phyloP scores from a whole-genome alignment of 2,797 vertebrate genomes.

The Sebastes steindachneri region DNA sequence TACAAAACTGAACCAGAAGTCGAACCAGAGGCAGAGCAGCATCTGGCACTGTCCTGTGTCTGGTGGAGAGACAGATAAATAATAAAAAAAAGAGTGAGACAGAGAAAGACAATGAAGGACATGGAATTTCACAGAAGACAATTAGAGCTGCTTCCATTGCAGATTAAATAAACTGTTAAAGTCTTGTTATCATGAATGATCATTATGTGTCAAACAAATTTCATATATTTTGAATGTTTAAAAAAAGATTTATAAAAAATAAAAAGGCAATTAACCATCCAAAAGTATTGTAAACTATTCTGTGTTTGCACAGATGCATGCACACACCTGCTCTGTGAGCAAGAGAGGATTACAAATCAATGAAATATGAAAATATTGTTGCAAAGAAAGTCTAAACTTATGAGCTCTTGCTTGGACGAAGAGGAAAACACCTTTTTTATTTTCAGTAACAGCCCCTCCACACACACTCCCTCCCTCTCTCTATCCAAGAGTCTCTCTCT shows the following conservation, averaged over 20 bases:
- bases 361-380: constrained; percentile 1
- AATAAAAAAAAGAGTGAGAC: not conserved
- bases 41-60: constrained; percentile 68
- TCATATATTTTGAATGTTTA: not conserved
- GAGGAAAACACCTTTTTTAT: constrained; percentile 38
- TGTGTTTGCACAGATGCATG: not conserved
- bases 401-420: constrained; percentile 12
- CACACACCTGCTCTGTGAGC: constrained; percentile 42
- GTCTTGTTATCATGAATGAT: not conserved
- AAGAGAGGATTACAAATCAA: not conserved
- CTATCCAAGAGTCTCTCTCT: not conserved
- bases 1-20: constrained; percentile 77
- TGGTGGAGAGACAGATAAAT: constrained; percentile 21
- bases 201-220: not conserved
- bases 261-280: not conserved
- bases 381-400: constrained; percentile 9
- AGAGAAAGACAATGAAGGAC: constrained; percentile 8
- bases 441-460: constrained; percentile 17
- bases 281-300: not conserved
- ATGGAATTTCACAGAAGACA: constrained; percentile 8
- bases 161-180: not conserved
- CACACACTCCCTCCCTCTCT: not conserved
- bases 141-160: not conserved
- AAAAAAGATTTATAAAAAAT: not conserved
- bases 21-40: constrained; percentile 48